These are phyloP conservation scores for Diabrotica virgifera DNA, from an alignment of 1,140 invertebrate genomes.

Conservation along the genomic window DNA sequence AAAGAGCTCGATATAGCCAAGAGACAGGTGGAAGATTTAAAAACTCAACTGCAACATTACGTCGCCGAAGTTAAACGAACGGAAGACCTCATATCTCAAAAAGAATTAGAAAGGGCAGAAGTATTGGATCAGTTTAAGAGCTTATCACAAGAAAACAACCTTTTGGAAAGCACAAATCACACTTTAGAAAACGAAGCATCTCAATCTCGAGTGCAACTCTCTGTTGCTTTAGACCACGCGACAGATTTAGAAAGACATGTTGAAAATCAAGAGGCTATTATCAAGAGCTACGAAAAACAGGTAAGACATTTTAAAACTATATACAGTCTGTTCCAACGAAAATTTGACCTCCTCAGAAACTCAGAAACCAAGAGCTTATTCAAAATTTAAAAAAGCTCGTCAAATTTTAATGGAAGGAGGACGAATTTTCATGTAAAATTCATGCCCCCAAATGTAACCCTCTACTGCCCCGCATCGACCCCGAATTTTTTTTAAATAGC, in stretches of 20 bases:
- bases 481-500: too few species aligned
- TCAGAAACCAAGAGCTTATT: too few species aligned
- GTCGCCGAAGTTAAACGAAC: constrained; percentile 67
- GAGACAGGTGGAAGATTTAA: constrained; percentile 64
- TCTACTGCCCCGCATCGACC: too few species aligned
- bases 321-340: too few species aligned
- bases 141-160: constrained; percentile 66
- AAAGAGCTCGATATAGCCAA: constrained; percentile 61
- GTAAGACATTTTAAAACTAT: constrained; percentile 34
- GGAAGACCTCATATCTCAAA: constrained; percentile 64
- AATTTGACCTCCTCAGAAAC: too few species aligned
- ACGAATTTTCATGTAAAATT: too few species aligned
- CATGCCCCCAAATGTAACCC: too few species aligned
- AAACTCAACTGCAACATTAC: constrained; percentile 69
- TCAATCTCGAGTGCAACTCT: constrained; percentile 56
- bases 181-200: constrained; percentile 67
- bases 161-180: constrained; percentile 69
- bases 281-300: constrained; percentile 56
- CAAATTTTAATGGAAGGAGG: too few species aligned
- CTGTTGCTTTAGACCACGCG: constrained; percentile 53
- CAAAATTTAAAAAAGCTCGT: too few species aligned
- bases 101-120: constrained; percentile 68
- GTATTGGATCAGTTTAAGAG: constrained; percentile 71
- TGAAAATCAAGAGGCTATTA: constrained; percentile 52
- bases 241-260: constrained; percentile 54